Conservation (phyloP, 2,113 vertebrate genomes). For the Cheirogaleus medius region DNA sequence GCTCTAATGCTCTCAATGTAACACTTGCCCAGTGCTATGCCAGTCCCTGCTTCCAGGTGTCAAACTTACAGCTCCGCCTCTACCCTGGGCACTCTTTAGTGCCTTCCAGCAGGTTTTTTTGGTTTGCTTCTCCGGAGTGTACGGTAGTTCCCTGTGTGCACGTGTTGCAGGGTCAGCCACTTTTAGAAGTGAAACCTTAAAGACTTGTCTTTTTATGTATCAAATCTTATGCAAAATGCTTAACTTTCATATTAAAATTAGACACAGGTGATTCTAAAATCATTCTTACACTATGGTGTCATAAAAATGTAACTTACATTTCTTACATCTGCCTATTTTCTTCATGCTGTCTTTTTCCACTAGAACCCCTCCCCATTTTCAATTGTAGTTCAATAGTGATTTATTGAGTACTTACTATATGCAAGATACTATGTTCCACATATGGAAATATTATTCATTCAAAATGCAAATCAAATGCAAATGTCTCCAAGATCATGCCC, state of each 20-base stretch:
- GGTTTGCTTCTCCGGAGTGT: background rate
- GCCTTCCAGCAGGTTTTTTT: background rate
- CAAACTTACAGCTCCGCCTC: background rate
- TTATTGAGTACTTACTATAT: background rate
- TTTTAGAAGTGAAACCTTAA: background rate
- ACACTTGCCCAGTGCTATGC: background rate
- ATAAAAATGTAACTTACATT: background rate
- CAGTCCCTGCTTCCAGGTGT: background rate
- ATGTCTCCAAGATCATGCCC: background rate
- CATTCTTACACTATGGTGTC: background rate
- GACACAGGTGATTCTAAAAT: background rate
- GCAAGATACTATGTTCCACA: background rate
- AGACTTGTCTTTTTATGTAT: background rate
- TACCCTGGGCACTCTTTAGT: background rate
- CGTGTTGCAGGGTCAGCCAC: background rate
- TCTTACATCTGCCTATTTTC: background rate
- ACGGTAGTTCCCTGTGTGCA: background rate
- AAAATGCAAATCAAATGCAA: background rate
- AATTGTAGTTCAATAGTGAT: background rate
- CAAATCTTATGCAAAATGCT: background rate
- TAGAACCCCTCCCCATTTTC: background rate
- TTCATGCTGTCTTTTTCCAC: background rate
- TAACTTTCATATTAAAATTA: background rate
- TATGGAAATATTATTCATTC: background rate
- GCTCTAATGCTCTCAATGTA: background rate